Conservation (phyloP, 2,113 vertebrate genomes). For the Xiphorhynchus elegans region DNA sequence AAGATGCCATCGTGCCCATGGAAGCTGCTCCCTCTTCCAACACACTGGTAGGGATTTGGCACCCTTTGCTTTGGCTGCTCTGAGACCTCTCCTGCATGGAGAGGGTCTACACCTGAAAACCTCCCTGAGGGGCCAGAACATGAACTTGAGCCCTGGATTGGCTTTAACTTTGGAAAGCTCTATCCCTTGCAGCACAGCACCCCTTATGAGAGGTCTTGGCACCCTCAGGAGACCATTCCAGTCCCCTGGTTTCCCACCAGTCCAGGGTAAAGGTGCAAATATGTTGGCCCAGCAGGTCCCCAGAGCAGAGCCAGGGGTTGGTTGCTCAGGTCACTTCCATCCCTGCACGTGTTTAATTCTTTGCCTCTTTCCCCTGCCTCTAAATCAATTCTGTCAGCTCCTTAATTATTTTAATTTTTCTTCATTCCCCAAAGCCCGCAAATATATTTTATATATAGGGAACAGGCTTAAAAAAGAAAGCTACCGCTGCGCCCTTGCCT, state of each 20-base stretch:
- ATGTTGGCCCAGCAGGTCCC: not conserved
- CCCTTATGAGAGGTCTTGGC: not conserved
- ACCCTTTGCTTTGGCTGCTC: not conserved
- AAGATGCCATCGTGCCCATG: not conserved
- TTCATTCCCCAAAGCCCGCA: constrained; percentile 44
- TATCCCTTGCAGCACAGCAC: not conserved
- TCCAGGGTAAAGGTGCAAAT: not conserved
- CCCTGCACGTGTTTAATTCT: not conserved
- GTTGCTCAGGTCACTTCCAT: not conserved
- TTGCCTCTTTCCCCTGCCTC: not conserved
- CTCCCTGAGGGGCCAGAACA: not conserved
- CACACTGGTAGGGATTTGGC: not conserved
- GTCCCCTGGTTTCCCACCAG: not conserved
- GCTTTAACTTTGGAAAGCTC: not conserved
- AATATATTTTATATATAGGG: constrained; percentile 46
- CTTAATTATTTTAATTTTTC: constrained; percentile 62
- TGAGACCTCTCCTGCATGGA: not conserved
- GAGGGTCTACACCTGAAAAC: not conserved
- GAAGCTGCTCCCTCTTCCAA: not conserved
- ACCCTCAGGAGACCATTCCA: not conserved
- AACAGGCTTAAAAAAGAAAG: constrained; percentile 39
- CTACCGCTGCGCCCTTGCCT: constrained; percentile 37
- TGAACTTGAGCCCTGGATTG: not conserved
- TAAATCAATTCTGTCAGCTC: constrained; percentile 48
- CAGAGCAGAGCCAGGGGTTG: not conserved